Base-by-base conservation (phyloP, 2,888 invertebrate species). In the Drosophila stalkeri region DNA sequence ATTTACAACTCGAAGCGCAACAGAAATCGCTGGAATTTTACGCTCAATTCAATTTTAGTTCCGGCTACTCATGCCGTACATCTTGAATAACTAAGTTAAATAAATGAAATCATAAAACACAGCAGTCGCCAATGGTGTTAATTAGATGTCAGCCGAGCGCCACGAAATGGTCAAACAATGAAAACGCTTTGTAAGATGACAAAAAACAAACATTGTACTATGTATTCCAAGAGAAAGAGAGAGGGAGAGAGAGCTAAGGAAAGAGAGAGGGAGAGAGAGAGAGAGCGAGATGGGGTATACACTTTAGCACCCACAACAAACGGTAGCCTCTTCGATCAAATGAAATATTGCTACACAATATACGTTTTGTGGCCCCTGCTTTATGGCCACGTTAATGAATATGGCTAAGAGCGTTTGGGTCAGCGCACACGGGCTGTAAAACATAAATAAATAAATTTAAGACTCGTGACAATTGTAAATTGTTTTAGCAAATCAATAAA, bases 271-370 rank as follows among this genome's bases (percentile, higher is more conserved):
- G n/a, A 39, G 37, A 8, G 14, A 12, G 46, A 16, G 47, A 5
- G 1, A 14, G 27, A 9, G 6, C 1, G 12, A 6, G 3, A 8
- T n/a, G 12, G 52, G 4, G 6, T 8, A 14, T n/a, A 7, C 8
- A 16, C 23, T 27, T 3, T 5, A 11, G 61, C 64, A 65, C 62
- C 66, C 55, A 71, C 85, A 72, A 81, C 61, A 83, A 81, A 89
- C 90, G 66, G 90, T 85, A 85, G 90, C 89, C 68, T 80, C 83
- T 80, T 52, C 89, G 82, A 90, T 84, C 89, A 85, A 89, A 71
- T 72, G 80, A 89, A 87, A 89, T 90, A 78, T 90, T 89, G 90
- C 90, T 85, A 85, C 89, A 90, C 90, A 82, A 90, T 90, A 75
- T 90, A 55, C 65, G 84, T 68, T 69, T 70, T 68, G 77, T 47